Evolutionary conservation across 37 sponge, comb jelly and placozoan species (phyloP), one percentile per base, ranked within the genome.

Genomic region (Petrosia ficiformis): DNA sequence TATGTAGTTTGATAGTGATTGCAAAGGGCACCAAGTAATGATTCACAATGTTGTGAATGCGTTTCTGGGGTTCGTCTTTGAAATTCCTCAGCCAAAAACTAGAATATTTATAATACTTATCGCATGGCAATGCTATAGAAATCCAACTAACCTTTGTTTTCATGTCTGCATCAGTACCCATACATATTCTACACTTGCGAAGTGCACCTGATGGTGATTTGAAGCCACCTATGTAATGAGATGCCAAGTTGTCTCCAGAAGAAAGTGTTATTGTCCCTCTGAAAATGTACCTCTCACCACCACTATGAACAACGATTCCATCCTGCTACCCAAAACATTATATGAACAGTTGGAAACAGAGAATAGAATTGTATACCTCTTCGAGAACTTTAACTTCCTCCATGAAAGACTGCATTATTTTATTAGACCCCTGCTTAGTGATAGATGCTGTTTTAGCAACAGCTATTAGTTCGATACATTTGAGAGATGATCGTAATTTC

Each of bases 1-100:
- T 78, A 88, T 11, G 88, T 88, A 21, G 89, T 89, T 31, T 79
- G 71, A 32, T 79, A 68, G 72, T 89, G 89, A 29, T 75, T 63
- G 75, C 79, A 80, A 5, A 82, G 64, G 32, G 89, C 84, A 8
- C 89, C 89, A 71, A 35, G 44, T 8, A 89, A 78, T n/a, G 40
- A 28, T 22, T 48, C 54, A 74, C 89, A 89, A 22, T 89, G 89
- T 57, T 1, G 6, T 16, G 34, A 1, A 34, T 87, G 75, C 4
- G 64, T 81, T 25, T 72, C 68, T 43, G 41, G 30, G 4, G 73
- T 82, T 52, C 82, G 39, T 4, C 4, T 57, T 6, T 71, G 67
- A 36, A 87, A 77, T 4, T 65, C 73, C n/a, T 59, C 38, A 28
- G 59, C 69, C 14, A 41, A 39, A 42, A 81, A 87, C 88, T 87